These are phyloP conservation scores for Caenorhabditis sinica DNA, from an alignment of 2,888 invertebrate genomes.

Conservation along the genomic window DNA sequence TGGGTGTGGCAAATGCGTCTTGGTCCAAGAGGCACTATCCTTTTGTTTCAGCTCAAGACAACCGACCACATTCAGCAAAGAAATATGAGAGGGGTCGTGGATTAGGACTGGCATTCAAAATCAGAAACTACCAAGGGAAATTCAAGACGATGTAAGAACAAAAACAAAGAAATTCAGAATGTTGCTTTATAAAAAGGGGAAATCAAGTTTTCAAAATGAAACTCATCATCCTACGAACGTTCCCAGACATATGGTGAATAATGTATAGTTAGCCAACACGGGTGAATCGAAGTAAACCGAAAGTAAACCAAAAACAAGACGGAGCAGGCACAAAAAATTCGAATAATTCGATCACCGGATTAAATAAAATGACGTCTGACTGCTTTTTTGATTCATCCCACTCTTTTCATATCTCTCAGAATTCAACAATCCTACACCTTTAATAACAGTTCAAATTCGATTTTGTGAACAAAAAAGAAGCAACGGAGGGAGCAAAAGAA, in stretches of 20 bases:
- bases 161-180: no score
- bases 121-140: background rate
- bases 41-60: background rate
- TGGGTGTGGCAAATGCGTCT: conserved; percentile 36
- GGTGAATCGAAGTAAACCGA: background rate
- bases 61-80: no score
- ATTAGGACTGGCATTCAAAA: background rate
- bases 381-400: conserved; percentile 3
- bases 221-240: conserved; percentile 15
- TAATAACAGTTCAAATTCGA: conserved; percentile 31
- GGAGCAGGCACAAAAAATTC: conserved; percentile 1
- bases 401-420: conserved; percentile 15
- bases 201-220: no score
- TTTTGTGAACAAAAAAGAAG: conserved; percentile 26
- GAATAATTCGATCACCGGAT: conserved; percentile 49
- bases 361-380: conserved; percentile 45
- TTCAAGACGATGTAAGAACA: background rate
- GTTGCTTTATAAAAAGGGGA: no score
- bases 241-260: conserved; percentile 34
- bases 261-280: conserved; percentile 13
- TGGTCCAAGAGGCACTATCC: background rate
- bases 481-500: conserved; percentile 27
- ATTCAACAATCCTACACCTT: conserved; percentile 19
- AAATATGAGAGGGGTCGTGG: background rate
- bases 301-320: conserved; percentile 20